Base-by-base conservation (phyloP, 2,113 vertebrate species). In the Rhea americana region DNA sequence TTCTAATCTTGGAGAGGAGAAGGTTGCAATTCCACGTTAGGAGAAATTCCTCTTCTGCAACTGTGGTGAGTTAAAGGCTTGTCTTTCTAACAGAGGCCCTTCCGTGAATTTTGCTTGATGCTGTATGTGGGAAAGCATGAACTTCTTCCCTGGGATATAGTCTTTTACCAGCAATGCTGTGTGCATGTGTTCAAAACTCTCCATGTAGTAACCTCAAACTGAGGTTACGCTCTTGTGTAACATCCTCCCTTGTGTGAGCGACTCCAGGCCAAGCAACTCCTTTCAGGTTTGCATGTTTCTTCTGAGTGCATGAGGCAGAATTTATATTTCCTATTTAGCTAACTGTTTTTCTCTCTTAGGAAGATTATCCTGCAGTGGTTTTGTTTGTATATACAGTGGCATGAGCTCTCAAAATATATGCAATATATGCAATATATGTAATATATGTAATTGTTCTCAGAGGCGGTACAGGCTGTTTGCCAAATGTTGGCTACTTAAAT, bases 151-250 rank as follows among this genome's bases (percentile, higher is more conserved):
- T 0, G 2, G 19, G 1, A 24, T 1, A 7, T 59, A 7, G 2
- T 48, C 35, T 61, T 8, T 8, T 16, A 8, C 18, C 37, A 2
- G 50, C 13, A 1, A 62, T 8, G 62, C 4, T 37, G 12, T 2
- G 5, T 48, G 43, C n/a, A 25, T 11, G 47, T 5, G 0, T 47
- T 82, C 7, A 0, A 4, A 0, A 37, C 24, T 9, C 19, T 24
- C 7, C 41, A 20, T 3, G 6, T 3, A 0, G 17, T 68, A 17
- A 0, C 32, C 25, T 41, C 22, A 9, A 4, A 1, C 24, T 4
- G 25, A 21, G 22, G 50, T 13, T 58, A 18, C 6, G 17, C 55
- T 58, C 30, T 17, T 11, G 28, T 58, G 19, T 32, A 55, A 28
- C 26, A 30, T 28, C 26, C 26, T 28, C 25, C 30, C 8, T 28